These are phyloP conservation scores for Lineus longissimus DNA, from an alignment of 1,140 invertebrate genomes.

Conservation along the genomic window DNA sequence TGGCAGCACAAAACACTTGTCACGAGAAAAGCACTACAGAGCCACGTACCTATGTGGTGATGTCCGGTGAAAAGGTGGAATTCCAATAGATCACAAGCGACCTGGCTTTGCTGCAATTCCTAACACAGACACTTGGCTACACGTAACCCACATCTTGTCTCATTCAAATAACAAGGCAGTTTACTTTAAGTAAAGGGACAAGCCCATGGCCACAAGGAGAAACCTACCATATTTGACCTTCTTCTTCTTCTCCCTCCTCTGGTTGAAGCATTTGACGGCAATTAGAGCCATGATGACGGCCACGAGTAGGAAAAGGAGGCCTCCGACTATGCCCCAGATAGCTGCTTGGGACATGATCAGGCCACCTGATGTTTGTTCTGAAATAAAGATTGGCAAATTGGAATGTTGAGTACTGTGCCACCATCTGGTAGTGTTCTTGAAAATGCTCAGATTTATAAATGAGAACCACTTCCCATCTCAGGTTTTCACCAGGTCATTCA, in stretches of 20 bases:
- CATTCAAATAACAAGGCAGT: background rate
- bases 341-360: slow-evolving; percentile 64
- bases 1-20: too few relatives aligned
- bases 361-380: background rate
- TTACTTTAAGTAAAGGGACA: background rate
- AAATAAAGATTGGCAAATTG: too few relatives aligned
- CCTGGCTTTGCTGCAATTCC: too few relatives aligned
- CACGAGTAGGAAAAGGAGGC: slow-evolving; percentile 92
- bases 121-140: background rate
- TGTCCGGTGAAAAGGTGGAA: too few relatives aligned
- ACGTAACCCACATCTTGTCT: background rate
- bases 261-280: slow-evolving; percentile 95
- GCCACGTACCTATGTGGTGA: too few relatives aligned
- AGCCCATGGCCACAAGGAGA: background rate
- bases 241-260: slow-evolving; percentile 76
- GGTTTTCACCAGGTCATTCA: too few relatives aligned
- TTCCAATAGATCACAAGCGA: too few relatives aligned
- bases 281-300: slow-evolving; percentile 93
- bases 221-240: slow-evolving; percentile 12
- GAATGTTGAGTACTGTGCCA: too few relatives aligned
- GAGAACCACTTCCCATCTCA: too few relatives aligned
- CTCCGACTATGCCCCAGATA: slow-evolving; percentile 87
- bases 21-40: too few relatives aligned
- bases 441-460: too few relatives aligned
- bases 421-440: too few relatives aligned